Conservation (phyloP, 2,888 invertebrate genomes). For the Ganaspis brasiliensis region DNA sequence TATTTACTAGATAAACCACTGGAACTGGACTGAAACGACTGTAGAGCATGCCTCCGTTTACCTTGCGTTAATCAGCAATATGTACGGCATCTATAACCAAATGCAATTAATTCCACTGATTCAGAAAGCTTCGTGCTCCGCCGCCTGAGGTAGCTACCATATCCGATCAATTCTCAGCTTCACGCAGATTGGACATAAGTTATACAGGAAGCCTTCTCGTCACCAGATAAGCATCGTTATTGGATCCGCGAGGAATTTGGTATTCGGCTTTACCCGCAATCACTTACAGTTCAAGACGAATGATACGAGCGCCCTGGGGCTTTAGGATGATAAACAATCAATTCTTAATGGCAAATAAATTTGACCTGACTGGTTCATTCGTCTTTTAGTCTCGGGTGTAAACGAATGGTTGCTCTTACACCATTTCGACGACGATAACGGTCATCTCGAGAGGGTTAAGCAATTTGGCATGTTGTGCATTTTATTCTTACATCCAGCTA, state of each 20-base stretch:
- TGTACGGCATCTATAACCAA: not conserved
- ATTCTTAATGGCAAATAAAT: conserved; percentile 73
- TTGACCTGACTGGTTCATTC: conserved; percentile 68
- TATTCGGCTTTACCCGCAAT: conserved; percentile 12
- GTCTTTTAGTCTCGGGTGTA: conserved; percentile 63
- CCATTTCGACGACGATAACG: too few relatives aligned
- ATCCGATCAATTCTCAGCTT: conserved; percentile 8
- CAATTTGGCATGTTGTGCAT: too few relatives aligned
- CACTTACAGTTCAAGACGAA: conserved; percentile 36
- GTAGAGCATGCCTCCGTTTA: not conserved
- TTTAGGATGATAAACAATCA: conserved; percentile 72
- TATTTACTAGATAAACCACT: not conserved
- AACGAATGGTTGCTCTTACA: conserved; percentile 58
- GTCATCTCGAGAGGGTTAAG: too few relatives aligned
- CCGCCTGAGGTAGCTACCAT: conserved; percentile 17
- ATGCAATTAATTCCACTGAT: conserved; percentile 32
- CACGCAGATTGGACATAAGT: conserved; percentile 36
- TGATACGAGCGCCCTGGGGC: conserved; percentile 56
- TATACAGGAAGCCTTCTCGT: conserved; percentile 50
- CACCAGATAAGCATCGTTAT: conserved; percentile 61
- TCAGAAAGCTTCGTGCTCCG: conserved; percentile 9
- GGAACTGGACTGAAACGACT: not conserved
- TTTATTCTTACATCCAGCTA: too few relatives aligned
- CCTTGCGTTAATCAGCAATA: conserved; percentile 35
- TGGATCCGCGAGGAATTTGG: conserved; percentile 45